A percentile compares a stretch with the other conserved stretches of the same genome.
Evolutionary conservation across 2,797 vertebrate species (phyloP).

Genomic region (Crenuchus spilurus): DNA sequence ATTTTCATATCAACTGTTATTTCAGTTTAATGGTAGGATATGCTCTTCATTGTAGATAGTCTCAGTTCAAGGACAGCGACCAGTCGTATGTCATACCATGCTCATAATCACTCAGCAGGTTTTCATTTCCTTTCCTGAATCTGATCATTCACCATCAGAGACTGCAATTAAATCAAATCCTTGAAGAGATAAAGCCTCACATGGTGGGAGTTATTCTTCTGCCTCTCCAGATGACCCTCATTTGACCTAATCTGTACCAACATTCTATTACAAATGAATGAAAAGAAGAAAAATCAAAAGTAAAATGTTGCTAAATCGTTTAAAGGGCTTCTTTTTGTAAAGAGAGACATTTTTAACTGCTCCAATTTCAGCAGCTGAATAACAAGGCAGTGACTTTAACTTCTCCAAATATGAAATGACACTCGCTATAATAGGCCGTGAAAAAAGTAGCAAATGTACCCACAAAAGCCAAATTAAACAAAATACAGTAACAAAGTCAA

Average conservation of each 20-base stretch:
- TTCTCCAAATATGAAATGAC: not conserved
- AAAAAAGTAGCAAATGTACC: too few relatives aligned
- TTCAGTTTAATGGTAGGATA: not conserved
- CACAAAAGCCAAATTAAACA: too few relatives aligned
- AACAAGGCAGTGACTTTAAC: not conserved
- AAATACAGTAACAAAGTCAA: too few relatives aligned
- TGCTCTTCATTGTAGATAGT: not conserved
- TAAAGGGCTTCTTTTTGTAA: too few relatives aligned
- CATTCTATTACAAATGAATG: not conserved
- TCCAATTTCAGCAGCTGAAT: too few relatives aligned
- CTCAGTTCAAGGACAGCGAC: not conserved
- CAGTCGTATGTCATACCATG: not conserved
- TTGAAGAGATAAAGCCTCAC: conserved; percentile 13
- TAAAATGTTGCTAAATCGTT: not conserved
- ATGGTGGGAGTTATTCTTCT: conserved; percentile 1
- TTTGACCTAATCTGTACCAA: conserved; percentile 8
- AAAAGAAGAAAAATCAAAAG: not conserved
- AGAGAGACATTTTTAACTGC: not conserved
- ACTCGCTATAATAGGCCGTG: too few relatives aligned
- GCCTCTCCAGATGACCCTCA: conserved; percentile 4
- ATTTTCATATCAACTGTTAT: not conserved
- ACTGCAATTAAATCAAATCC: conserved; percentile 18
- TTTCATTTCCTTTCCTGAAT: conserved; percentile 19
- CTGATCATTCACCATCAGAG: not conserved
- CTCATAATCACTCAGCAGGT: not conserved